Evolutionary conservation across 2,113 vertebrate species (phyloP).

Genomic region (Eira barbara): DNA sequence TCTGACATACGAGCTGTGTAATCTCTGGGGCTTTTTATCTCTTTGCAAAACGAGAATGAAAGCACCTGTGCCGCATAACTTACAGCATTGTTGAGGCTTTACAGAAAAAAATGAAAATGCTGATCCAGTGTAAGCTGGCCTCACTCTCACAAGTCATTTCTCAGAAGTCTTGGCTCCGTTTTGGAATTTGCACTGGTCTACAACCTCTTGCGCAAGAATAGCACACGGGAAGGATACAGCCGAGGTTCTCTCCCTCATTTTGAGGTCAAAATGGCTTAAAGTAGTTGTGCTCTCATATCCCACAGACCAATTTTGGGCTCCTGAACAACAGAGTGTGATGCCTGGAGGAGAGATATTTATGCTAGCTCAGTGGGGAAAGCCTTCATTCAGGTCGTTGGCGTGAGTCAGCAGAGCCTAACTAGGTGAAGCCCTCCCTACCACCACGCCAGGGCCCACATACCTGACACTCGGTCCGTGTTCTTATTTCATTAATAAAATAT

Average conservation of each 20-base stretch:
- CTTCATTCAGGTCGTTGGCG: fast-evolving
- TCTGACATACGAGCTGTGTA: not conserved
- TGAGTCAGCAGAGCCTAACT: not conserved
- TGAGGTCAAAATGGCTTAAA: not conserved
- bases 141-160: not conserved
- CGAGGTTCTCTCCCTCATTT: not conserved
- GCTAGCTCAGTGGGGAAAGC: not conserved
- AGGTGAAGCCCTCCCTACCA: not conserved
- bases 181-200: not conserved
- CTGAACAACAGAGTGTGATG: not conserved
- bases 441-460: not conserved
- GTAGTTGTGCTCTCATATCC: not conserved
- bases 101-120: not conserved
- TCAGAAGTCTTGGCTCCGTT: not conserved
- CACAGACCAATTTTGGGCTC: not conserved
- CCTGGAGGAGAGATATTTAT: not conserved
- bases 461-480: constrained; percentile 53
- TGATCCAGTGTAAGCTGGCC: not conserved
- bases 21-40: not conserved
- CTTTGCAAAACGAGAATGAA: not conserved
- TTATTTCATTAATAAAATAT: constrained; percentile 80
- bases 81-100: not conserved
- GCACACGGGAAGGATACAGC: not conserved
- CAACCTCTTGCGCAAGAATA: not conserved
- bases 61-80: not conserved